Conservation (phyloP, 23 tunicate genomes). For the Clavelina lepadiformis region DNA sequence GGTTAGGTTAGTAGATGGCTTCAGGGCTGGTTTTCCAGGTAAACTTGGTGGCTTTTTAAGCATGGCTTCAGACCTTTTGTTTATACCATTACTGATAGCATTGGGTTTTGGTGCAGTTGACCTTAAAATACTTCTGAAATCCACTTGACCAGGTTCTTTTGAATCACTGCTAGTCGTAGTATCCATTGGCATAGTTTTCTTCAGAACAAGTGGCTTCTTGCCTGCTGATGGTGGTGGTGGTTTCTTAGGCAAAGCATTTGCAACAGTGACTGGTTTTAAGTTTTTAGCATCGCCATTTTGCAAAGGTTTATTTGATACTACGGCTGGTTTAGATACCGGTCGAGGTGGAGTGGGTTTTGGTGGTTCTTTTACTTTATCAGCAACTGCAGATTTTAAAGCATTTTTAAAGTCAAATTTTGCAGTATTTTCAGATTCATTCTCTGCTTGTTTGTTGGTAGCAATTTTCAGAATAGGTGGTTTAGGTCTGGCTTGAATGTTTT, state of each 20-base stretch:
- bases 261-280: not conserved
- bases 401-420: conserved; percentile 9
- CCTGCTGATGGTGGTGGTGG: conserved; percentile 1
- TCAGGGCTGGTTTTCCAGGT: conserved; percentile 41
- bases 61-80: not conserved
- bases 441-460: not conserved
- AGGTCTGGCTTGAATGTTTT: conserved; percentile 7
- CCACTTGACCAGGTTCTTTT: conserved; percentile 11
- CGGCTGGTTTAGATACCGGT: not conserved
- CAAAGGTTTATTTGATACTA: not conserved
- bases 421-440: not conserved
- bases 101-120: conserved; percentile 14
- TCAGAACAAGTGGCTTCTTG: conserved; percentile 5
- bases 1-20: conserved; percentile 17
- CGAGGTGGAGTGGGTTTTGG: not conserved
- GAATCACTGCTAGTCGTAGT: not conserved
- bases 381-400: conserved; percentile 1
- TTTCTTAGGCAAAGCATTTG: not conserved
- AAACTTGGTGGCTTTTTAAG: conserved; percentile 21
- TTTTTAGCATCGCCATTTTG: conserved; percentile 3
- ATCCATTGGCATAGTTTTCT: not conserved
- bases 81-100: not conserved
- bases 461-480: conserved; percentile 9
- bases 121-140: conserved; percentile 60
- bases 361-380: not conserved